phyloP scores from a whole-genome alignment of 1,140 invertebrate genomes.

The Danaus melanippus region DNA sequence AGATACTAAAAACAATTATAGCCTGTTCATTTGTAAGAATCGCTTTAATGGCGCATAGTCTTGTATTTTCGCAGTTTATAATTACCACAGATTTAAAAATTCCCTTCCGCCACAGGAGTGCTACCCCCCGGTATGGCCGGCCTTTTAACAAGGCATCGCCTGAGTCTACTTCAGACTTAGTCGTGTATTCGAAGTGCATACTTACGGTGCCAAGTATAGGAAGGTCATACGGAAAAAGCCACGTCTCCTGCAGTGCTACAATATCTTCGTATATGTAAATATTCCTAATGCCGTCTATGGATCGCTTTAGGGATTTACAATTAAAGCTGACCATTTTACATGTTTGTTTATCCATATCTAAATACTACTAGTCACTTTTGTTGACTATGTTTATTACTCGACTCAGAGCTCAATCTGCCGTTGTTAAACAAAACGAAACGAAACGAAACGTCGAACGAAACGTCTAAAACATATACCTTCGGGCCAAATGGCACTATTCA shows the following conservation, averaged over 20 bases:
- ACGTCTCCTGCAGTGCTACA: constrained; percentile 22
- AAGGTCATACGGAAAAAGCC: constrained; percentile 17
- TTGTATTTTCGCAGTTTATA: constrained; percentile 13
- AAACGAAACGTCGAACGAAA: constrained; percentile 11
- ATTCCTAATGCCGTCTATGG: constrained; percentile 11
- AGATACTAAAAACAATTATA: constrained; percentile 6
- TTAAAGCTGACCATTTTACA: constrained; percentile 12
- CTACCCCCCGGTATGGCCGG: constrained; percentile 16
- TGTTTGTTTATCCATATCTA: constrained; percentile 7
- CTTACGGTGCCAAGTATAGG: constrained; percentile 9
- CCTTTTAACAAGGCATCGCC: constrained; percentile 5
- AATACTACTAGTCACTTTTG: constrained; percentile 2
- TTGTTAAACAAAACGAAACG: constrained; percentile 6
- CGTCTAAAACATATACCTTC: constrained; percentile 12
- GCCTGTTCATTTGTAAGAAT: constrained; percentile 7
- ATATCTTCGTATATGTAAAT: constrained; percentile 14
- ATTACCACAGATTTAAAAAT: constrained; percentile 13
- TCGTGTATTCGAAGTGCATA: constrained; percentile 11
- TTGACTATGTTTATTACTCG: constrained; percentile 5
- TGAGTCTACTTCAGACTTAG: constrained; percentile 12
- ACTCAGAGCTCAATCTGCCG: constrained; percentile 2
- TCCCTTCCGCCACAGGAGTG: constrained; percentile 13
- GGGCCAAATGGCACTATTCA: constrained; percentile 9
- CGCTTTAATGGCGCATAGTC: constrained; percentile 13
- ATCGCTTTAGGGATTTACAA: constrained; percentile 14